Percentiles rank a stretch among this genome's conserved stretches.
These are phyloP conservation scores for Cenopis cana DNA, from an alignment of 2,888 invertebrate genomes.

Conservation along the genomic window DNA sequence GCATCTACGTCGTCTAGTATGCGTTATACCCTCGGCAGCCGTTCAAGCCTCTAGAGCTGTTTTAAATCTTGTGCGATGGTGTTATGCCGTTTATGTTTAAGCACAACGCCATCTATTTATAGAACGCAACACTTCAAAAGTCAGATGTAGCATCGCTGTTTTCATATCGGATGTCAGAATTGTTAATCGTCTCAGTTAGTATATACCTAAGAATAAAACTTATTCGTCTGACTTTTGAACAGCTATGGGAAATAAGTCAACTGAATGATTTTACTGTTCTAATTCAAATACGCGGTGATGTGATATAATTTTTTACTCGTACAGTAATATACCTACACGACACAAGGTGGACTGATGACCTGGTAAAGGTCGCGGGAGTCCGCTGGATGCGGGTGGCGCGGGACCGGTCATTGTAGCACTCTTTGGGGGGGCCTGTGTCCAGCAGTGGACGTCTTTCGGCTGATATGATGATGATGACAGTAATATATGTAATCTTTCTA, in stretches of 20 bases:
- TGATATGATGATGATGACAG: too few species aligned
- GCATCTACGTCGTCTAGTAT: not conserved
- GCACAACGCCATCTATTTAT: conserved; percentile 27
- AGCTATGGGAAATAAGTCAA: conserved; percentile 21
- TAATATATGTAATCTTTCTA: too few species aligned
- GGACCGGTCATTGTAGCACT: too few species aligned
- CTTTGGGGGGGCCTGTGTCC: too few species aligned
- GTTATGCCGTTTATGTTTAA: conserved; percentile 9
- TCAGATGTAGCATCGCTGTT: not conserved
- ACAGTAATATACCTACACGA: too few species aligned
- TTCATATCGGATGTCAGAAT: not conserved
- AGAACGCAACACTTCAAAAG: conserved; percentile 15
- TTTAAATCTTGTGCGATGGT: conserved; percentile 23
- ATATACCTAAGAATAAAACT: not conserved
- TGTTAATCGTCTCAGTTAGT: not conserved
- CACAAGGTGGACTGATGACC: too few species aligned
- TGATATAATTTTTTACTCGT: too few species aligned
- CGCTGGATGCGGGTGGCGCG: too few species aligned
- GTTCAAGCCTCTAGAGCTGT: conserved; percentile 29
- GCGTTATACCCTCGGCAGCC: conserved; percentile 2
- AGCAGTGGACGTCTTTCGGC: too few species aligned
- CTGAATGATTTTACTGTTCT: not conserved
- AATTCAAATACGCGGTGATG: not conserved
- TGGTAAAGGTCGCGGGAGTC: too few species aligned
- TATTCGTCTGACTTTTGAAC: conserved; percentile 16